Base-by-base conservation (phyloP, 2,113 vertebrate genomes). In the Sigmodon hispidus region DNA sequence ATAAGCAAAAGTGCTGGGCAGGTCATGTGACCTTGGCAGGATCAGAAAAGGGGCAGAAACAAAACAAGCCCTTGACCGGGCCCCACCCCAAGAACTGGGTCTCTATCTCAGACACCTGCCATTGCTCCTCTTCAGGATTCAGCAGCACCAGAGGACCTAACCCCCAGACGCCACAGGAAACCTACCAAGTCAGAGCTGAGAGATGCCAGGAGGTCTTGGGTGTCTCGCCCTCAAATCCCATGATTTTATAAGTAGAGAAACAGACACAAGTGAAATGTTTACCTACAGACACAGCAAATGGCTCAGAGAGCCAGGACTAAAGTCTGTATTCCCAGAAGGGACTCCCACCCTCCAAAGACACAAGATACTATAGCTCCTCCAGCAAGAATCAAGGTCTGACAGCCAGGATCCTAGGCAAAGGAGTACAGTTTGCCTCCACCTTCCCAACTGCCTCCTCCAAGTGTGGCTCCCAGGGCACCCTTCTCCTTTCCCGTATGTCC, bases 1-100 rank as follows among this genome's bases (percentile, higher is more conserved):
- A 95, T 67, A 97, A 97, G 97, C 95, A 95, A 94, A 95, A 95
- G 87, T 29, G 2, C 76, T 24, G 81, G 85, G 55, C n/a, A 52
- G 36, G 87, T 97, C 98, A 98, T n/a, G 52, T 98, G 97, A 97
- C 96, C 91, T 96, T 96, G 95, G 84, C 87, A 89, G 95, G 48
- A 90, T 88, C 95, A 67, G 61, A 11, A 79, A 57, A 93, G 70
- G 36, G n/a, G 55, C 61, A 77, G 57, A 48, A 84, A 81, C 67
- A 86, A 87, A 96, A 90, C 86, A 83, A 92, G 45, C 59, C 59
- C 84, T 93, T 94, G 94, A 97, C 94, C 96, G 48, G 52, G 96
- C 89, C 95, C 89, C 24, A 0, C 93, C 87, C 77, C 57, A 67
- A 6, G 34, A 48, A 7, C 73, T 88, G 69, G 91, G 83, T 77